Evolutionary conservation across 2,113 vertebrate genomes (phyloP), one percentile per base, ranked within the genome.

Genomic region (Dolichotis patagonum): DNA sequence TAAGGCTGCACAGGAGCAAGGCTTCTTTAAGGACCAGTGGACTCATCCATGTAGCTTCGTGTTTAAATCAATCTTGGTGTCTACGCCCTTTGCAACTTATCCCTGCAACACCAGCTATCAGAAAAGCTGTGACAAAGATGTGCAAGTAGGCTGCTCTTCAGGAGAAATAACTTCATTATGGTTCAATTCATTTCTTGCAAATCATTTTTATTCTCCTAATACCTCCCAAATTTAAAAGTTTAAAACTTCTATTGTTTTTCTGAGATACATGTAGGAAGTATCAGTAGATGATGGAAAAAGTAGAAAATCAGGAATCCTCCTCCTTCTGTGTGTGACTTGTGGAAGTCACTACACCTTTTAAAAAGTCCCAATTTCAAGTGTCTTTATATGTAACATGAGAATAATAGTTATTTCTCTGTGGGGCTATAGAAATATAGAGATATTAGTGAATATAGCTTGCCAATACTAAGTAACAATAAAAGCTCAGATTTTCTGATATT

Each of bases 91-190:
- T 4, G 19, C 22, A 90, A 95, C 8, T 97, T 95, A 95, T 84
- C 65, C 90, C 49, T 32, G 87, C 60, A 43, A 46, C 19, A 87
- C n/a, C 81, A 97, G 67, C 43, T 95, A 67, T 94, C 95, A 97
- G 65, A 96, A 93, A 65, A 91, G 28, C 32, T 19, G 4, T 92
- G 73, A 80, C 71, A 95, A 73, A 96, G 43, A 88, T 38, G 3
- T 62, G 13, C 60, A 96, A 92, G 32, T 35, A 97, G 3, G 52
- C 8, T 95, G 35, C 46, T 97, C 77, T 94, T 96, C 56, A 28
- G 43, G 65, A 91, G 90, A 92, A 78, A 88, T 56, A 94, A 41
- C 77, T 91, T 84, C 8, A 90, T 52, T 77, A 41, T 89, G 20
- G 67, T 41, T 3, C 67, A 96, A 88, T 43, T 54, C 83, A 0